A percentile compares a stretch with the other conserved stretches of the same genome.
phyloP scores from a whole-genome alignment of 2,797 vertebrate species.

The Chromobotia macracanthus region DNA sequence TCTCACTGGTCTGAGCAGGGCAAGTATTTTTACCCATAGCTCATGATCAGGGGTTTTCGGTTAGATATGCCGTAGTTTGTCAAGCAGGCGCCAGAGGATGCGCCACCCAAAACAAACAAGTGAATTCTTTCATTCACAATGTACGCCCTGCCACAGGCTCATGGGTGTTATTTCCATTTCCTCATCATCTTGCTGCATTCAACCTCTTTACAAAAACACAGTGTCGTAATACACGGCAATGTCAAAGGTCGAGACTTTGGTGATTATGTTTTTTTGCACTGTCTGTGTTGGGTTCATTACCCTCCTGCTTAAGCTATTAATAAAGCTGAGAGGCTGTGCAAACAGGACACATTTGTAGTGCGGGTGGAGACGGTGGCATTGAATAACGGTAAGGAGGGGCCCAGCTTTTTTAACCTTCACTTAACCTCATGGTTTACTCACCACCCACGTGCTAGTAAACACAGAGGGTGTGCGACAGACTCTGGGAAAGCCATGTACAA shows the following conservation, averaged over 20 bases:
- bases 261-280: constrained; percentile 65
- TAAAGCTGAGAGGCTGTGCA: constrained; percentile 60
- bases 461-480: neutral
- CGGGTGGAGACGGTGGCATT: constrained; percentile 37
- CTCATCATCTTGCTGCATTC: neutral
- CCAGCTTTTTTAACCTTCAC: constrained; percentile 57
- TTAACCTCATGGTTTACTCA: constrained; percentile 45
- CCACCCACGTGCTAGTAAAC: constrained; percentile 46
- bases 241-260: constrained; percentile 57
- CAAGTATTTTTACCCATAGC: neutral
- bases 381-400: constrained; percentile 42
- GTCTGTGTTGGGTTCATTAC: constrained; percentile 54
- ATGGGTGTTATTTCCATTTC: neutral
- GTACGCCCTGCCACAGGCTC: neutral
- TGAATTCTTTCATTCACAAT: neutral
- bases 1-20: no score
- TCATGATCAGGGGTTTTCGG: neutral
- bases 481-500: neutral
- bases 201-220: constrained; percentile 50
- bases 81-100: constrained; percentile 19
- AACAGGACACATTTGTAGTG: constrained; percentile 59
- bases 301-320: constrained; percentile 59
- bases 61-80: neutral
- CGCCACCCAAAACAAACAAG: constrained; percentile 13
- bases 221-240: constrained; percentile 34